phyloP scores from a whole-genome alignment of 2,797 vertebrate species.

The Podarcis siculus region DNA sequence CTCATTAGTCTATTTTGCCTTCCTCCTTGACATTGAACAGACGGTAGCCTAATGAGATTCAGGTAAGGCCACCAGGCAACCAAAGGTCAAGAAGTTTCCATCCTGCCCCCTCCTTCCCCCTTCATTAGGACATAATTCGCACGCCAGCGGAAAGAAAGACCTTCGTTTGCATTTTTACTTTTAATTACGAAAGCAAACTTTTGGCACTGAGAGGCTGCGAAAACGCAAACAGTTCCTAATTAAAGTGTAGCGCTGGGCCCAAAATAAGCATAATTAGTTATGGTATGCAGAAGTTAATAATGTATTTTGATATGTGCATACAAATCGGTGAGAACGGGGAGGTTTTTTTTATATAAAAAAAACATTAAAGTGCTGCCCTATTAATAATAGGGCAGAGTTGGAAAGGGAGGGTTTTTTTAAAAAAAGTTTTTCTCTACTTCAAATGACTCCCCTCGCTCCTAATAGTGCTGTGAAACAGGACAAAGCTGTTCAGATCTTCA shows the following conservation, averaged over 20 bases:
- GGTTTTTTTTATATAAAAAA: not conserved
- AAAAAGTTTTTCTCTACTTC: not conserved
- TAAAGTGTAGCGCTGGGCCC: slow-evolving; percentile 64
- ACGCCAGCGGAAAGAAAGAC: slow-evolving; percentile 51
- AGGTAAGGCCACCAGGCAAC: not conserved
- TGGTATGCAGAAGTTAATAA: slow-evolving; percentile 17
- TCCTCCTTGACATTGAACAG: not conserved
- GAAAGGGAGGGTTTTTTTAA: not conserved
- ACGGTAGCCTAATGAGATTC: not conserved
- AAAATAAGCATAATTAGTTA: slow-evolving; percentile 67
- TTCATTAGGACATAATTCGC: slow-evolving; percentile 46
- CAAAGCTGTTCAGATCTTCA: not conserved
- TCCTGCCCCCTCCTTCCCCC: not conserved
- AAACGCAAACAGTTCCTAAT: slow-evolving; percentile 70
- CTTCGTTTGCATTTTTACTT: slow-evolving; percentile 70
- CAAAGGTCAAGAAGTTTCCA: not conserved
- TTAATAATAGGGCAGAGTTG: not conserved
- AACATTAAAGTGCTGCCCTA: not conserved
- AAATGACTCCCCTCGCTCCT: not conserved
- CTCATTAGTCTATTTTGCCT: not conserved
- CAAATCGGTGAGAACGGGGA: not conserved
- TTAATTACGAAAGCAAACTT: slow-evolving; percentile 77
- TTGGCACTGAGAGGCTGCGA: slow-evolving; percentile 49
- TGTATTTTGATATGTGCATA: slow-evolving; percentile 1
- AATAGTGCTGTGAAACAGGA: not conserved